phyloP scores from a whole-genome alignment of 2,888 invertebrate genomes.

The Lamellibrachia satsuma region DNA sequence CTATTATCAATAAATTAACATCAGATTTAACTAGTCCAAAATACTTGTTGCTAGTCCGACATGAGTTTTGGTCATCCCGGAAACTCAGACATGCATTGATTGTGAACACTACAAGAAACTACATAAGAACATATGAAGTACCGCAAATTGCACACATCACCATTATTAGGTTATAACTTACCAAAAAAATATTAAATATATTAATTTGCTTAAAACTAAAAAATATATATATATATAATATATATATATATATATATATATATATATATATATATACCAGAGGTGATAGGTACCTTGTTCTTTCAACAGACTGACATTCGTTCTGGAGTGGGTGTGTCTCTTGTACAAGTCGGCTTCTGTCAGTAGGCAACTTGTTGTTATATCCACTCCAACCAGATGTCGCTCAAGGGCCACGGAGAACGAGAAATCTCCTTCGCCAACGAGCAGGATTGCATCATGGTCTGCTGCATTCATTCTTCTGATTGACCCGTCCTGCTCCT shows the following conservation, averaged over 20 bases:
- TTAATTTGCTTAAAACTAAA: no score
- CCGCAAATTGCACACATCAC: no score
- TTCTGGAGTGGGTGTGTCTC: not conserved
- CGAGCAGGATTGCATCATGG: constrained; percentile 54
- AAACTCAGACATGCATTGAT: no score
- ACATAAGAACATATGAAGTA: no score
- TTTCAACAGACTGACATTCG: constrained; percentile 21
- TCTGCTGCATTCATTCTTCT: not conserved
- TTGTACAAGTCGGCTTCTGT: constrained; percentile 32
- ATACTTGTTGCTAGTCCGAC: no score
- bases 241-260: not conserved
- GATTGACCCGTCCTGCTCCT: not conserved
- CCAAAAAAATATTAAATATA: no score
- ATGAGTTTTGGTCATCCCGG: no score
- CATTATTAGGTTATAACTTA: no score
- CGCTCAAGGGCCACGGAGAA: constrained; percentile 66
- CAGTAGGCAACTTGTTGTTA: constrained; percentile 67
- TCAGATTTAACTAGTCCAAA: no score
- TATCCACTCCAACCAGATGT: constrained; percentile 50
- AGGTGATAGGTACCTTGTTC: not conserved
- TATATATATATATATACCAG: not conserved
- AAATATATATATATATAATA: no score
- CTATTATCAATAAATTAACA: not conserved
- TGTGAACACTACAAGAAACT: no score
- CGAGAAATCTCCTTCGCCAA: constrained; percentile 72